phyloP scores from a whole-genome alignment of 2,113 vertebrate genomes.

The Neolamprologus sp. region DNA sequence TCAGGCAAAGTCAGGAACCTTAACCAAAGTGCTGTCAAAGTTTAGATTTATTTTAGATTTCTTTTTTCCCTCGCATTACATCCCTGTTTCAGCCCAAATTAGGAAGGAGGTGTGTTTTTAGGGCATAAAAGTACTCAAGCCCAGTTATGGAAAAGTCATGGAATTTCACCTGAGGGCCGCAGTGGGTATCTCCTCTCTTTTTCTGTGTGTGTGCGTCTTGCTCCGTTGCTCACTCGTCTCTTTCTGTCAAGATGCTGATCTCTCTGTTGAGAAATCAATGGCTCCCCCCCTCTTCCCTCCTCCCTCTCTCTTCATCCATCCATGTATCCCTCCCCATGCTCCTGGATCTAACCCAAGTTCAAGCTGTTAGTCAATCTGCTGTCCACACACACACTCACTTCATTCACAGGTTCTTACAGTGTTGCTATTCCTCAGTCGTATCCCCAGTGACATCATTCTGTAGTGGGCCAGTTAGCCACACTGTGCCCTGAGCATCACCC shows the following conservation, averaged over 20 bases:
- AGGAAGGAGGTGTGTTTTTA: neutral
- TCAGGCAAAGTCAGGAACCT: neutral
- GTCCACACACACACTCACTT: conserved; percentile 11
- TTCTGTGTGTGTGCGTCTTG: neutral
- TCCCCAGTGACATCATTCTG: neutral
- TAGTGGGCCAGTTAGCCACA: neutral
- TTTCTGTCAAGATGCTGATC: conserved; percentile 62
- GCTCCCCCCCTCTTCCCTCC: neutral
- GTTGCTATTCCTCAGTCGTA: neutral
- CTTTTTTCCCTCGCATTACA: neutral
- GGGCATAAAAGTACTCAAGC: neutral
- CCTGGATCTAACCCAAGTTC: conserved; percentile 63
- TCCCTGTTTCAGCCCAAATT: neutral
- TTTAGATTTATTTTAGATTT: neutral
- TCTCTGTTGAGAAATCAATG: conserved; percentile 66
- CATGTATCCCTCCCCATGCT: conserved; percentile 53
- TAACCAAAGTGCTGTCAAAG: neutral
- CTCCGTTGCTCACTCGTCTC: conserved; percentile 33
- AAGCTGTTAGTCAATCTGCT: conserved; percentile 70
- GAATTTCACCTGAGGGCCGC: conserved; percentile 23
- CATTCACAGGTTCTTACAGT: conserved; percentile 26
- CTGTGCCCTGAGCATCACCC: neutral
- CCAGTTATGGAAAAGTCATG: neutral
- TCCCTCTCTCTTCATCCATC: conserved; percentile 36
- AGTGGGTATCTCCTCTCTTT: neutral